Evolutionary conservation across 2,113 vertebrate genomes (phyloP), one percentile per base, ranked within the genome.

Genomic region (Rana temporaria): DNA sequence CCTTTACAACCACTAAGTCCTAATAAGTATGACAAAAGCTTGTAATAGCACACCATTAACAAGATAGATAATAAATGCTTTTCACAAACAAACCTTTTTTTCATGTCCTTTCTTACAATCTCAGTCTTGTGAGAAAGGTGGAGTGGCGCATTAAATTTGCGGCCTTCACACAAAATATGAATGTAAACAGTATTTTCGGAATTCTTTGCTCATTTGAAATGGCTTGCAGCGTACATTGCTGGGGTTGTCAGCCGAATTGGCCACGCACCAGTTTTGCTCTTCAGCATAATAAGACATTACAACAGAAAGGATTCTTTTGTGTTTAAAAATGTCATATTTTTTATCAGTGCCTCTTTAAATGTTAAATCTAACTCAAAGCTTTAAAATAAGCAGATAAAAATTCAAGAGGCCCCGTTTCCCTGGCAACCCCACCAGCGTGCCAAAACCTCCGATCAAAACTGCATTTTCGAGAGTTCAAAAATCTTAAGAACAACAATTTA

Each of bases 291-390:
- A 87, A 85, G 85, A 84, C 87, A 90, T 89, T 89, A 88, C 87
- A 87, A 72, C 82, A 88, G 89, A 93, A 90, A 42, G 73, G 77
- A 84, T 88, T 91, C 92, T 91, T 90, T 84, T 84, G 83, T 66
- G 64, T 87, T 90, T 82, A 85, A 87, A 89, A 91, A 90, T 90
- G 88, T 91, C 91, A 88, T 88, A 87, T 92, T 92, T 92, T 89
- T 93, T 93, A 92, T 93, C 91, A 92, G 87, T 90, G 89, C 87
- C 90, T 92, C 87, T 91, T 88, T 91, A 87, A 91, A 87, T 63
- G 74, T 87, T 89, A 88, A 56, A 86, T 88, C 87, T 89, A 90
- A 91, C 89, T 90, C 42, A 91, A 90, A 86, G 85, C 90, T 89
- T 88, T 84, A 87, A 89, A 87, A 83, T 85, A 78, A 90, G 88